These are phyloP conservation scores for Hippotragus niger DNA, from an alignment of 2,113 vertebrate genomes.

Conservation along the genomic window DNA sequence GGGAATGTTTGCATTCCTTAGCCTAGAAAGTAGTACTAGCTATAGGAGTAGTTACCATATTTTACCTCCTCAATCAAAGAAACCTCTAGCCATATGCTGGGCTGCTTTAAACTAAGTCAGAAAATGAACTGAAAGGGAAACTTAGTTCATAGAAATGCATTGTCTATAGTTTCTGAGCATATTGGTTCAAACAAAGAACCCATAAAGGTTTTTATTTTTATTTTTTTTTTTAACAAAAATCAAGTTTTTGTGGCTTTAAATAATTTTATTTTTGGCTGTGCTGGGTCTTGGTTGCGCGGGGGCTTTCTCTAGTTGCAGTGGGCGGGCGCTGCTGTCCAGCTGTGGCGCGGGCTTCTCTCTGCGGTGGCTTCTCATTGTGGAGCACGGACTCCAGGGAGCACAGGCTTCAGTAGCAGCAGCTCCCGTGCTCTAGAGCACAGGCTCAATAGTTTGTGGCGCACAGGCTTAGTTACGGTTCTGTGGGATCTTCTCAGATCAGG, in stretches of 20 bases:
- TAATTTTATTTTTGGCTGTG: neutral
- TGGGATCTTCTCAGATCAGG: neutral
- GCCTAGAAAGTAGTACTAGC: neutral
- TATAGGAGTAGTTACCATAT: neutral
- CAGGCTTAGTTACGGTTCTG: neutral
- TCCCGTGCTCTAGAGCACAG: neutral
- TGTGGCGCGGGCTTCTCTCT: neutral
- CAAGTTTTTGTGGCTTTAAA: neutral
- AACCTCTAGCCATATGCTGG: neutral
- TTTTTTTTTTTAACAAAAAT: neutral
- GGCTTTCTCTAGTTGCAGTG: neutral
- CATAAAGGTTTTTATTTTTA: neutral
- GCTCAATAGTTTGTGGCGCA: neutral
- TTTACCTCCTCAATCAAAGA: neutral
- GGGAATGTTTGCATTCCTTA: neutral
- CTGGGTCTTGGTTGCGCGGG: neutral
- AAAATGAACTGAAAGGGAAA: neutral
- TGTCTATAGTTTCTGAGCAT: neutral
- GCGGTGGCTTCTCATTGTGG: neutral
- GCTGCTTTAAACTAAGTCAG: neutral
- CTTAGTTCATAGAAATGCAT: neutral
- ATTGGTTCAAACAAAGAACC: neutral
- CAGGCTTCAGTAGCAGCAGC: neutral
- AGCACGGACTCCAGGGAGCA: fast-evolving
- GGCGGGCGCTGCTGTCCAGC: neutral